These are phyloP conservation scores for Sebastes matsubarae DNA, from an alignment of 2,797 vertebrate species.

Conservation along the genomic window DNA sequence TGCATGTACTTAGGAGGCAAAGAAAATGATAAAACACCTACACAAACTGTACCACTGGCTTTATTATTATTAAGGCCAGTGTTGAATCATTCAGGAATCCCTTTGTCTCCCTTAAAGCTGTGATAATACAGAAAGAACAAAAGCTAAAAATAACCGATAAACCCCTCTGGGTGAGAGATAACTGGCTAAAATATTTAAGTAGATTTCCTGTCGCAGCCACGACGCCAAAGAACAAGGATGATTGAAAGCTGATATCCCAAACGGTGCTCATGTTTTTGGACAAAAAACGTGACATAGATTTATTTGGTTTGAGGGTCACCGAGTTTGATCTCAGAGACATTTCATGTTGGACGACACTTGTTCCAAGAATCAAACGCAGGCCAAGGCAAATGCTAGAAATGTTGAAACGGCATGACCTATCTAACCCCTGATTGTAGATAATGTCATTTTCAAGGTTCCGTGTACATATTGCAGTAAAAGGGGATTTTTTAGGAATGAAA, in stretches of 20 bases:
- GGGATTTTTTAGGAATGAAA: conserved; percentile 31
- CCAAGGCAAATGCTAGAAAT: conserved; percentile 38
- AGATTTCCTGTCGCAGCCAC: conserved; percentile 7
- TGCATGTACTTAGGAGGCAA: conserved; percentile 20
- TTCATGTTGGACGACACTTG: conserved; percentile 14
- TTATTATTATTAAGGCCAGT: conserved; percentile 28
- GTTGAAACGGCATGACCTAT: conserved; percentile 31
- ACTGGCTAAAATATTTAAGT: conserved; percentile 25
- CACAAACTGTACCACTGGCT: conserved; percentile 21
- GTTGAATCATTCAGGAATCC: conserved; percentile 5
- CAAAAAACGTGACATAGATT: background rate
- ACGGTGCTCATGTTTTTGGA: background rate
- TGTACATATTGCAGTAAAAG: conserved; percentile 12
- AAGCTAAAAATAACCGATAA: conserved; percentile 34
- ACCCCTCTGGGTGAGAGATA: conserved; percentile 3
- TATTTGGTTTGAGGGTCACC: conserved; percentile 1
- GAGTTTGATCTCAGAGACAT: conserved; percentile 14
- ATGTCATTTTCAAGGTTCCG: conserved; percentile 31
- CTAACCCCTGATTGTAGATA: conserved; percentile 31
- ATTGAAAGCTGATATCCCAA: background rate
- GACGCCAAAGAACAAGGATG: background rate
- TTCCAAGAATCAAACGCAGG: conserved; percentile 19
- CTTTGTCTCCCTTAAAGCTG: conserved; percentile 22
- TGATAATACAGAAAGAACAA: conserved; percentile 21
- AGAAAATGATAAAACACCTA: conserved; percentile 21